A percentile compares a stretch with the other conserved stretches of the same genome.
These are phyloP conservation scores for Limenitis camilla DNA, from an alignment of 2,888 invertebrate species.

Conservation along the genomic window DNA sequence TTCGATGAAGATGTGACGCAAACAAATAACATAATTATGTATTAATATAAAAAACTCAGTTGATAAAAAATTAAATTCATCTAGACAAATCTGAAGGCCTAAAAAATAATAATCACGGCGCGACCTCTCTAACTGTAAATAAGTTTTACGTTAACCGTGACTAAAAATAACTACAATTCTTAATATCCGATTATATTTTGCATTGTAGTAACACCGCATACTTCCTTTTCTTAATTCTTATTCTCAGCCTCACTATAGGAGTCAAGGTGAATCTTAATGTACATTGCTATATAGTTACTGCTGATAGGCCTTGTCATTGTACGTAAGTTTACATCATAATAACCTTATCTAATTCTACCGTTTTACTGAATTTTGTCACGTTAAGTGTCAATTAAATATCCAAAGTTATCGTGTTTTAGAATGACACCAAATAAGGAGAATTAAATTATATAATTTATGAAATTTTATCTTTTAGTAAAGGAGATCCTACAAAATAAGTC, in stretches of 20 bases:
- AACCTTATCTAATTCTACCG: constrained; percentile 36
- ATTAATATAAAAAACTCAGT: background rate
- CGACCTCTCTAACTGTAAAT: too few species aligned
- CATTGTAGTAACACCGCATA: constrained; percentile 21
- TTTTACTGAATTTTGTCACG: constrained; percentile 3
- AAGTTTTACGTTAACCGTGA: background rate
- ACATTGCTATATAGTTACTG: constrained; percentile 44
- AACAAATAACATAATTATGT: background rate
- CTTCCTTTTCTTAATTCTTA: constrained; percentile 50
- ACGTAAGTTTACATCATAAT: constrained; percentile 51
- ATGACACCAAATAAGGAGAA: too few species aligned
- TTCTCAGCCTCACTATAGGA: constrained; percentile 43
- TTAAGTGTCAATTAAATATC: background rate
- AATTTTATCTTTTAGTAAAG: too few species aligned
- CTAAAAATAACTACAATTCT: background rate
- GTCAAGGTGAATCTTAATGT: constrained; percentile 58
- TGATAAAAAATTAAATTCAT: background rate
- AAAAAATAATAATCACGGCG: too few species aligned
- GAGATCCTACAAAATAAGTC: too few species aligned
- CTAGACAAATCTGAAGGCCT: background rate
- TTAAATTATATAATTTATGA: too few species aligned
- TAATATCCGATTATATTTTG: constrained; percentile 3
- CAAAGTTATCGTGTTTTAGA: too few species aligned
- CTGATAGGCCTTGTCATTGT: constrained; percentile 57
- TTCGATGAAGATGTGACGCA: too few species aligned